Evolutionary conservation across 2,888 invertebrate species (phyloP).

Genomic region (Ormyrus rosae): DNA sequence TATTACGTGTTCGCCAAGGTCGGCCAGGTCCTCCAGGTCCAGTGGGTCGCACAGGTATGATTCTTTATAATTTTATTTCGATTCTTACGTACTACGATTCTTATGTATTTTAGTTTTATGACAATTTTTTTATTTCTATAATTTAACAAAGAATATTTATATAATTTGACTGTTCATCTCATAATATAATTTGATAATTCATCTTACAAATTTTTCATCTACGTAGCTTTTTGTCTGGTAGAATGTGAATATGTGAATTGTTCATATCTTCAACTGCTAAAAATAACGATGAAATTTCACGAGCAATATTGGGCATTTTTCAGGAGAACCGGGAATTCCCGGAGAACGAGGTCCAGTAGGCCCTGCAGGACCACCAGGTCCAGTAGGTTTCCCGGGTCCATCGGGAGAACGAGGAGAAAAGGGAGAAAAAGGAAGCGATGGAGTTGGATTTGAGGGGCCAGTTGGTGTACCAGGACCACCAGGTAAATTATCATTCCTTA

Average conservation of each 20-base stretch:
- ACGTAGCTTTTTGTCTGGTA: too few relatives aligned
- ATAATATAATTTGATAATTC: too few relatives aligned
- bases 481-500: neutral
- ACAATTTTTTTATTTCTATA: too few relatives aligned
- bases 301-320: neutral
- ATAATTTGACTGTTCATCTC: too few relatives aligned
- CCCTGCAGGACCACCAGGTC: constrained; percentile 8
- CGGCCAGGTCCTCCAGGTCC: constrained; percentile 83
- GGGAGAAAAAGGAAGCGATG: constrained; percentile 11
- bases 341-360: constrained; percentile 4
- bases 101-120: too few relatives aligned
- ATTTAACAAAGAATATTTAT: too few relatives aligned
- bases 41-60: constrained; percentile 77
- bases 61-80: neutral
- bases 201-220: too few relatives aligned
- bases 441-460: constrained; percentile 16
- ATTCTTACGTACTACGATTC: too few relatives aligned
- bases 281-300: too few relatives aligned
- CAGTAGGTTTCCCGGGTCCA: constrained; percentile 6
- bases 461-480: constrained; percentile 3
- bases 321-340: constrained; percentile 12
- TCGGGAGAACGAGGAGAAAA: constrained; percentile 18
- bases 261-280: too few relatives aligned
- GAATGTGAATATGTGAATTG: too few relatives aligned
- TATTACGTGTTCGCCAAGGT: constrained; percentile 82